Evolutionary conservation across 2,888 invertebrate species (phyloP), one percentile per base, ranked within the genome.

Genomic region (Eupithecia abbreviata): DNA sequence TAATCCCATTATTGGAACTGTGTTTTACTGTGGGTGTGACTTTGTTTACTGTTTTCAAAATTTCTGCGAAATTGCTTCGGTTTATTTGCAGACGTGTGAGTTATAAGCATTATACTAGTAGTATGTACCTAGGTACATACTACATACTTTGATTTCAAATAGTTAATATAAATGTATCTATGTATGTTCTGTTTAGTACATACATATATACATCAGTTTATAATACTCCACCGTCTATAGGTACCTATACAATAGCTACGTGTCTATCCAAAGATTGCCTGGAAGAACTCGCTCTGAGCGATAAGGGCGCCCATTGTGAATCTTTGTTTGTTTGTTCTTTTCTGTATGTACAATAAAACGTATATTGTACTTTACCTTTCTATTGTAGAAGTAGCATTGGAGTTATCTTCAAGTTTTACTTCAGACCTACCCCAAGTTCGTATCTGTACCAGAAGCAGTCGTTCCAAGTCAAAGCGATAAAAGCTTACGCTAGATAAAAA

Each of bases 1-100:
- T 93, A 93, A 93, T 91, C 89, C 89, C 83, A 85, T 85, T 88
- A 90, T 91, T 91, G 89, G 91, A 90, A 88, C 91, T 90, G 76
- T 78, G 78, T 78, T 79, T 78, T 75, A 74, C 76, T 73, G 78
- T 80, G 79, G 77, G 73, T 81, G 77, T 76, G 78, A 80, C 79
- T 82, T 79, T 79, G 77, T 81, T 77, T 77, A 73, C 67, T 73
- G 74, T 75, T 80, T 78, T 70, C 49, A n/a, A 76, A 76, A 71
- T 67, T 75, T 41, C 70, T 69, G 51, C 10, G 65, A 45, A 67
- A 71, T 66, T 66, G 13, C 73, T 77, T 76, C 45, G 13, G 30
- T 49, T 76, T 43, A 66, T 66, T 42, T 43, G 68, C 15, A n/a
- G 68, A 4, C 42, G 15, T 41, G 43, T 41, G 15, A 51, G 15